Percentiles rank a stretch among this genome's conserved stretches.
These are phyloP conservation scores for Carcharodon carcharias DNA, from an alignment of 2,797 vertebrate genomes.

Conservation along the genomic window DNA sequence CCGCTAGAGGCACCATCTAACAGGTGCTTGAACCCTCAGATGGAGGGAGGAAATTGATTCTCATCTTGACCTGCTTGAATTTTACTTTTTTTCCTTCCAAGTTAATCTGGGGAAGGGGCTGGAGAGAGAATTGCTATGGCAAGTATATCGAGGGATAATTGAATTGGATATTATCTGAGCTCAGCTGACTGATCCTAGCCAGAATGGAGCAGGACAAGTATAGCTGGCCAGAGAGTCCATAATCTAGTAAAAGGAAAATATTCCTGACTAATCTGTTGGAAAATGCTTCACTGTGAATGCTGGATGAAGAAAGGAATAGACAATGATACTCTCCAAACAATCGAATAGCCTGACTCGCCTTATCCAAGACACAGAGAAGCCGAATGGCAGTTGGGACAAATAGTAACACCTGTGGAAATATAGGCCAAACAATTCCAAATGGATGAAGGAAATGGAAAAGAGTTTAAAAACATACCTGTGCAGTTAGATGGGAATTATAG, in stretches of 20 bases:
- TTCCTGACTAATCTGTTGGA: background rate
- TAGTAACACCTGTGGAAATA: background rate
- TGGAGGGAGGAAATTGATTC: background rate
- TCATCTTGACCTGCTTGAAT: background rate
- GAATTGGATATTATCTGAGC: background rate
- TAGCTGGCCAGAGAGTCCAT: background rate
- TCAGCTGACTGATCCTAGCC: background rate
- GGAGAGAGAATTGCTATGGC: background rate
- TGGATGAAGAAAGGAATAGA: background rate
- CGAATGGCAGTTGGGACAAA: background rate
- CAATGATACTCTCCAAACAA: background rate
- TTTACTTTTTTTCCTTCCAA: background rate
- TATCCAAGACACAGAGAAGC: background rate
- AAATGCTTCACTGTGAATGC: background rate
- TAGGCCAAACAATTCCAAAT: background rate
- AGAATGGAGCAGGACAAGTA: background rate
- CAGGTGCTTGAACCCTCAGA: background rate
- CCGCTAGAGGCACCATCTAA: background rate
- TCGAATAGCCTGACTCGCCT: background rate
- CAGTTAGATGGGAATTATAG: no score
- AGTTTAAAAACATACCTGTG: no score
- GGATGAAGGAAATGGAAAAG: background rate
- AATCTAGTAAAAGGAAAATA: background rate
- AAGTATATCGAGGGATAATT: background rate
- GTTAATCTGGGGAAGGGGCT: background rate